phyloP scores from a whole-genome alignment of 2,113 vertebrate species.

The Ia io region DNA sequence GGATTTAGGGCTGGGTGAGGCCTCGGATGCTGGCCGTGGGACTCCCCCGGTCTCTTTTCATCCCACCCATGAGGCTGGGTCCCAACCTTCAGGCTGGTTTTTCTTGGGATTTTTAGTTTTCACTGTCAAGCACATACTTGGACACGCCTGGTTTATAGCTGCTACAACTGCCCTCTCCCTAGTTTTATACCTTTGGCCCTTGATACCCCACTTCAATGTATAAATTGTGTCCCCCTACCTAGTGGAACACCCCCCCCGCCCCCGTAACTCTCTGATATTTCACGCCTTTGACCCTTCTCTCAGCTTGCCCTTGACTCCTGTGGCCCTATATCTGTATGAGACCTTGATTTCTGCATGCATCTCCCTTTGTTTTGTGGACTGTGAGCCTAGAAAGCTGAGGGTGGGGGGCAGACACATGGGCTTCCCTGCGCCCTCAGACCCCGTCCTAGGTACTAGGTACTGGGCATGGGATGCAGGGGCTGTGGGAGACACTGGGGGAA shows the following conservation, averaged over 20 bases:
- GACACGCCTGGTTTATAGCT: neutral
- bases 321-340: neutral
- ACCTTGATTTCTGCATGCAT: neutral
- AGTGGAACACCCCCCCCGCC: neutral
- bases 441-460: neutral
- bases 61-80: neutral
- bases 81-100: neutral
- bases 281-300: neutral
- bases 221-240: neutral
- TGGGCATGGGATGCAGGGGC: neutral
- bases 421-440: neutral
- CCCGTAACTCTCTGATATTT: neutral
- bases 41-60: neutral
- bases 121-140: neutral
- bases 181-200: neutral
- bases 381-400: slow-evolving; percentile 18
- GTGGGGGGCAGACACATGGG: neutral
- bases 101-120: neutral
- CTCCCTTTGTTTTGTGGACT: neutral
- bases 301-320: neutral
- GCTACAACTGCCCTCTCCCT: neutral
- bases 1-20: neutral
- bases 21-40: neutral
- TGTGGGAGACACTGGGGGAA: accelerated
- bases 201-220: neutral